A percentile compares a stretch with the other conserved stretches of the same genome.
phyloP scores from a whole-genome alignment of 1,140 invertebrate genomes.

The Gyrodactylus bullatarudis region DNA sequence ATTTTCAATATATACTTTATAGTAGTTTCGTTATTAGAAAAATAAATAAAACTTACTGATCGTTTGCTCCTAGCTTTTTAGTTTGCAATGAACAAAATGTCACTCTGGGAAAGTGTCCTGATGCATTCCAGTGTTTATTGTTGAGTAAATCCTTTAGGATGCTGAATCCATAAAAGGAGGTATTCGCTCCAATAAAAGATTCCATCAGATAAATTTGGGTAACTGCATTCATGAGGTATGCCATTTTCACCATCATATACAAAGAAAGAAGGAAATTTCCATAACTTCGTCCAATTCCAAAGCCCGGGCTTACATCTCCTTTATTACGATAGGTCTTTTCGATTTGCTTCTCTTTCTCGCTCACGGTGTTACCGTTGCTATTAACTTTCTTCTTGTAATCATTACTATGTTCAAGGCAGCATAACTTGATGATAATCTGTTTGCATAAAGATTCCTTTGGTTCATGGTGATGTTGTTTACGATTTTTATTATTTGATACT shows the following conservation, averaged over 20 bases:
- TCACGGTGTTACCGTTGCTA: no score
- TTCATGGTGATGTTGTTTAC: not conserved
- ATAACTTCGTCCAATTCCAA: not conserved
- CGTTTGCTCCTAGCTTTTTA: not conserved
- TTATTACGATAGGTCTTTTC: not conserved
- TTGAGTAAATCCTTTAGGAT: conserved; percentile 4
- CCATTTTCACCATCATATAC: not conserved
- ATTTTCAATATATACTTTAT: conserved; percentile 8
- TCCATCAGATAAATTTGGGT: conserved; percentile 7
- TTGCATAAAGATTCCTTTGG: not conserved
- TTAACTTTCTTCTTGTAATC: not conserved
- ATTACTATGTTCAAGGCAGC: not conserved
- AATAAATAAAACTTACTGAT: not conserved
- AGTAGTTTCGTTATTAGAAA: conserved; percentile 16
- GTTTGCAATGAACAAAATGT: conserved; percentile 12
- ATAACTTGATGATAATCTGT: not conserved
- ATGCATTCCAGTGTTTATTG: conserved; percentile 11
- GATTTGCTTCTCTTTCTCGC: not conserved
- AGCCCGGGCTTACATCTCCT: not conserved
- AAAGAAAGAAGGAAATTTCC: conserved; percentile 5
- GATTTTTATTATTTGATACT: not conserved
- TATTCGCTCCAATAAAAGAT: conserved; percentile 4
- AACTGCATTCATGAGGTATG: conserved; percentile 2
- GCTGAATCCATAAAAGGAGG: not conserved
- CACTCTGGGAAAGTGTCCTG: conserved; percentile 14